Conservation (phyloP, 1,140 invertebrate genomes). For the Arctopsyche grandis region DNA sequence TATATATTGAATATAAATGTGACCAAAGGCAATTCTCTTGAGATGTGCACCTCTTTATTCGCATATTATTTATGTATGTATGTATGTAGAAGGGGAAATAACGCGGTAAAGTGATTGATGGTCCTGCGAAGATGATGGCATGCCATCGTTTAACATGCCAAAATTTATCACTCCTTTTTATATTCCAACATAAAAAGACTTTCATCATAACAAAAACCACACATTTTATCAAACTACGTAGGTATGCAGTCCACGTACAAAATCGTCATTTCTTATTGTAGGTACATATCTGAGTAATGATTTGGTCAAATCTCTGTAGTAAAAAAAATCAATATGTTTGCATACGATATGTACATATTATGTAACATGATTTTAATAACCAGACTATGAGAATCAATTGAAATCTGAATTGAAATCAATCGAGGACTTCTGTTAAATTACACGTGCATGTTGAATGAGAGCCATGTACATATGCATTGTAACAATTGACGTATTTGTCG, state of each 20-base stretch:
- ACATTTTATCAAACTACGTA: neutral
- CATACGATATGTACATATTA: neutral
- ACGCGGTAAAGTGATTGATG: neutral
- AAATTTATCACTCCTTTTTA: neutral
- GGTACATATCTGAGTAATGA: no score
- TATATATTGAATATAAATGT: no score
- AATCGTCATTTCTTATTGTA: no score
- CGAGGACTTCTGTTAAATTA: no score
- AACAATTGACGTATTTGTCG: no score
- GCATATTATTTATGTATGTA: neutral
- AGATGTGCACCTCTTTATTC: neutral
- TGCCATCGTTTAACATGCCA: constrained; percentile 11
- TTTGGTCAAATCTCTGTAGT: no score
- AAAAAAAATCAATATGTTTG: no score
- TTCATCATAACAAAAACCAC: neutral
- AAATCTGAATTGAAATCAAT: no score
- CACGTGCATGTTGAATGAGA: no score
- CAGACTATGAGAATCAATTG: neutral
- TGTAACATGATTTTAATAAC: neutral
- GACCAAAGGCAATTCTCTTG: no score
- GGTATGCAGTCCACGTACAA: no score
- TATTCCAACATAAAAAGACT: neutral
- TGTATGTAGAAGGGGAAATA: neutral
- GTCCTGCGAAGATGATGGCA: constrained; percentile 5
- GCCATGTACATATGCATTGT: no score